A percentile compares a stretch with the other conserved stretches of the same genome.
phyloP scores from a whole-genome alignment of 2,797 vertebrate genomes.

The Spinibarbus caldwelli region DNA sequence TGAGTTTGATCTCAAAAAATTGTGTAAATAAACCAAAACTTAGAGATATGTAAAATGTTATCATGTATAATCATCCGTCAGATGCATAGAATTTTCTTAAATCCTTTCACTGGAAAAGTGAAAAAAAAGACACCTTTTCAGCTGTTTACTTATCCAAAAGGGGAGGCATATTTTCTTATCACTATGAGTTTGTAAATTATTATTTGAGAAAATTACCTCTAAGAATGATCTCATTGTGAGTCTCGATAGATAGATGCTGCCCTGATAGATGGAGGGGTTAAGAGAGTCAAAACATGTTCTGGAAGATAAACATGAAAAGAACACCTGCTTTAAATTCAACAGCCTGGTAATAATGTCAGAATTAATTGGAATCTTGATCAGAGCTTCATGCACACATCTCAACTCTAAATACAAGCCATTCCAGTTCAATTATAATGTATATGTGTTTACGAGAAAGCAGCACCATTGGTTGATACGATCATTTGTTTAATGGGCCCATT shows the following conservation, averaged over 20 bases:
- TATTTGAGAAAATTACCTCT: not conserved
- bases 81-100: not conserved
- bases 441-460: slow-evolving; percentile 8
- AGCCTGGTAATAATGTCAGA: slow-evolving; percentile 61
- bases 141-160: not conserved
- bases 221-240: not conserved
- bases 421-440: slow-evolving; percentile 2
- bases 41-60: not conserved
- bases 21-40: slow-evolving; percentile 73
- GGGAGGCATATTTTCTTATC: not conserved
- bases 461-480: slow-evolving; percentile 20
- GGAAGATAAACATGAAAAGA: slow-evolving; percentile 69
- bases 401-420: slow-evolving; percentile 14
- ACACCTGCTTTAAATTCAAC: slow-evolving; percentile 62
- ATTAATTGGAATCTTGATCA: slow-evolving; percentile 1
- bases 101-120: not conserved
- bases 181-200: not conserved
- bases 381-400: slow-evolving; percentile 10
- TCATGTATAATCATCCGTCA: not conserved
- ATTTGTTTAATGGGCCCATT: slow-evolving; percentile 24
- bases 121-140: not conserved
- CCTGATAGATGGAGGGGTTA: not conserved
- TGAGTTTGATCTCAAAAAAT: slow-evolving; percentile 72
- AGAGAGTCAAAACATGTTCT: slow-evolving; percentile 61
- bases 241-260: not conserved